Conservation (phyloP, 2,797 vertebrate species). For the Chloroceryle amazona region DNA sequence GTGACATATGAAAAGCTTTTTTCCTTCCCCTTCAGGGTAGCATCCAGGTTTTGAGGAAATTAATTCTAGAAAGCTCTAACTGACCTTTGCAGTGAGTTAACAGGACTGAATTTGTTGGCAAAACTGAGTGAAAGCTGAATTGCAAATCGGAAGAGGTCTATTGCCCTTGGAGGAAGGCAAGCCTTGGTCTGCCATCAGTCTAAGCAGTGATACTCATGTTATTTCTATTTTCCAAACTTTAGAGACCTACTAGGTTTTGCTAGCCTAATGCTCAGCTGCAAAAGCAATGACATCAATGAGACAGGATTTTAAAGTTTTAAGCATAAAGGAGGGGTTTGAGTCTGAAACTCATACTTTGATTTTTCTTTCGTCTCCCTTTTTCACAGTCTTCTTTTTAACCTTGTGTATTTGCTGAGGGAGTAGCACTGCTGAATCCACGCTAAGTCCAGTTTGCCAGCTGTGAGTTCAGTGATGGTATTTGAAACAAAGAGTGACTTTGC, state of each 20-base stretch:
- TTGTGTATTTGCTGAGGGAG: not conserved
- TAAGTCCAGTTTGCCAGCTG: not conserved
- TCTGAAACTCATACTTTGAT: not conserved
- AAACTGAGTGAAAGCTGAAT: not conserved
- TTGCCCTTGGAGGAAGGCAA: not conserved
- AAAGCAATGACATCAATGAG: not conserved
- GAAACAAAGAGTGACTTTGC: not conserved
- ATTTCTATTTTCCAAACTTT: not conserved
- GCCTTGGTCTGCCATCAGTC: rapidly evolving
- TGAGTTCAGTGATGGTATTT: not conserved
- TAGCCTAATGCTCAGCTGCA: not conserved
- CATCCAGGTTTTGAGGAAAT: not conserved
- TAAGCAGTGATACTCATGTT: not conserved
- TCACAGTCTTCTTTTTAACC: not conserved
- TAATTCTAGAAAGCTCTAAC: not conserved
- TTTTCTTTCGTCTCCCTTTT: not conserved
- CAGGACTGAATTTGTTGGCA: not conserved
- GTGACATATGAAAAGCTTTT: not conserved
- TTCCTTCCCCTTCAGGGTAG: not conserved
- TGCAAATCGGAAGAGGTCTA: not conserved
- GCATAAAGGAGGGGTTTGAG: not conserved
- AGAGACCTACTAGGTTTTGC: not conserved
- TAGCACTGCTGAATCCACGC: not conserved
- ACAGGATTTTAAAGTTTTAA: not conserved
- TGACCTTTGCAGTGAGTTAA: not conserved